These are phyloP conservation scores for Eupithecia subumbrata DNA, from an alignment of 2,888 invertebrate species.

Conservation along the genomic window DNA sequence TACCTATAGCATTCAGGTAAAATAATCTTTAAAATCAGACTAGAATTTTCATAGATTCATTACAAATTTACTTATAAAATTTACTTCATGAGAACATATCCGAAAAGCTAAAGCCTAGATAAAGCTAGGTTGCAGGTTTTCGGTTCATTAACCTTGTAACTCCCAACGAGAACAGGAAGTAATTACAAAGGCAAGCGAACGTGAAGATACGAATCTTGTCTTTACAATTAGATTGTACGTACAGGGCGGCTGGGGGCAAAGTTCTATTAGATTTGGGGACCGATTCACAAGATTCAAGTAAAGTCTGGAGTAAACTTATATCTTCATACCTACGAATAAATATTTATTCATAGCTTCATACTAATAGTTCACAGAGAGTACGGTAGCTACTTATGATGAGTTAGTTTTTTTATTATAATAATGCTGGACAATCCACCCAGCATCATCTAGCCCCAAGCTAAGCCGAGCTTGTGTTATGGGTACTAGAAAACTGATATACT, in stretches of 20 bases:
- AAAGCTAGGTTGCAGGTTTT: not conserved
- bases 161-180: not conserved
- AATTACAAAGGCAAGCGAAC: conserved; percentile 1
- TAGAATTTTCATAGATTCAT: not conserved
- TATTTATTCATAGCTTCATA: too few relatives aligned
- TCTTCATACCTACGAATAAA: too few relatives aligned
- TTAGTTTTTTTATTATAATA: too few relatives aligned
- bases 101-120: too few relatives aligned
- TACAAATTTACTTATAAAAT: not conserved
- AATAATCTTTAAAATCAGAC: not conserved
- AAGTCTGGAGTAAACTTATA: not conserved
- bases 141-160: not conserved
- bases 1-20: too few relatives aligned
- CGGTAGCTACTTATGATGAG: too few relatives aligned
- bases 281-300: not conserved
- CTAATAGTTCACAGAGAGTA: not conserved
- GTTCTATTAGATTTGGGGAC: not conserved
- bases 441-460: too few relatives aligned
- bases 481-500: too few relatives aligned
- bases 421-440: too few relatives aligned
- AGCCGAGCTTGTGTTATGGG: too few relatives aligned
- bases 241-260: not conserved
- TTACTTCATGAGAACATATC: not conserved
- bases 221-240: conserved; percentile 6
- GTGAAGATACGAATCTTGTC: not conserved